phyloP scores from a whole-genome alignment of 1,140 invertebrate genomes.

The Conus ventricosus region DNA sequence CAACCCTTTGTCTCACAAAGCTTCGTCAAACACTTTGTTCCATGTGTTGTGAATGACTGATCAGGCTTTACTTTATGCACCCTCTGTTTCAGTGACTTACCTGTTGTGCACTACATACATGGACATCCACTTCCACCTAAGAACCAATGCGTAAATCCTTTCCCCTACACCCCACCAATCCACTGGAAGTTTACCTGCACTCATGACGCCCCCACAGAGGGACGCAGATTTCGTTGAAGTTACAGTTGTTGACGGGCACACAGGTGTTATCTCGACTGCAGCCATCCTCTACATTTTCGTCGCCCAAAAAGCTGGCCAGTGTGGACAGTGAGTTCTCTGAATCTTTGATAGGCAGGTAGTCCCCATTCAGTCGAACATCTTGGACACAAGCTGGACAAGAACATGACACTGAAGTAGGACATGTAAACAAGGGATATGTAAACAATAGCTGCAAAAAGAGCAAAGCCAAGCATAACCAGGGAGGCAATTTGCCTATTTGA shows the following conservation, averaged over 20 bases:
- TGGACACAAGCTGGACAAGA: conserved; percentile 83
- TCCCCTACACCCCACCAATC: not conserved
- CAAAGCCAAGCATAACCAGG: too few relatives aligned
- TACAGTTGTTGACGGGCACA: conserved; percentile 88
- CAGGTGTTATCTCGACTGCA: conserved; percentile 95
- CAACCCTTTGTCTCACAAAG: too few relatives aligned
- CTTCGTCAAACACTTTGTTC: too few relatives aligned
- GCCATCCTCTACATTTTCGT: conserved; percentile 90
- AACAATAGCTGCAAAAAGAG: too few relatives aligned
- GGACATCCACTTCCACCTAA: too few relatives aligned
- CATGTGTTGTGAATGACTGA: too few relatives aligned
- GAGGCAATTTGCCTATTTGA: too few relatives aligned
- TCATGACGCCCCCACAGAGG: conserved; percentile 95
- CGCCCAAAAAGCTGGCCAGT: conserved; percentile 86
- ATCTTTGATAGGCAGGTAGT: conserved; percentile 93
- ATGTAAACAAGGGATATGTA: too few relatives aligned
- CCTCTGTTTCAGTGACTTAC: too few relatives aligned
- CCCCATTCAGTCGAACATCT: conserved; percentile 91
- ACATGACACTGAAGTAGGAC: conserved; percentile 67
- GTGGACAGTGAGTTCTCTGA: conserved; percentile 83
- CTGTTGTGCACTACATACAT: too few relatives aligned
- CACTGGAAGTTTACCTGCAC: conserved; percentile 87
- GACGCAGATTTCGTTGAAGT: conserved; percentile 85
- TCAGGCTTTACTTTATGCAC: too few relatives aligned
- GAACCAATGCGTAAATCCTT: too few relatives aligned